Conservation (phyloP, 2,797 vertebrate species). For the Sebastes jordani region DNA sequence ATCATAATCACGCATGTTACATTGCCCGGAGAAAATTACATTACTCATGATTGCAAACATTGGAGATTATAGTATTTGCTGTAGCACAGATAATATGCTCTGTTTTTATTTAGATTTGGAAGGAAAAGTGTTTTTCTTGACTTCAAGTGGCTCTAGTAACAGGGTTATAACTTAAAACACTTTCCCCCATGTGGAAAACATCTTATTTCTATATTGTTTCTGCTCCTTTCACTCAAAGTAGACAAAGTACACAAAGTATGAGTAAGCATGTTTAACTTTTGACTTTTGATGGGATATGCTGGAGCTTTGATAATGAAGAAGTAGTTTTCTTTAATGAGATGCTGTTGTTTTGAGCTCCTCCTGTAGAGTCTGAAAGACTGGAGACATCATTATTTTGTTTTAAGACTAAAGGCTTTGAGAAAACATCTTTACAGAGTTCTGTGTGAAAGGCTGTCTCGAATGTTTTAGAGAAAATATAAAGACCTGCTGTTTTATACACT, state of each 20-base stretch:
- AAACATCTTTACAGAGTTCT: slow-evolving; percentile 18
- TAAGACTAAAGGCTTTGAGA: slow-evolving; percentile 2
- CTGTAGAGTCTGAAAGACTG: neutral
- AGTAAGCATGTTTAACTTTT: neutral
- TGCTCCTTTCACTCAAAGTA: neutral
- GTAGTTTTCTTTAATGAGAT: slow-evolving; percentile 17
- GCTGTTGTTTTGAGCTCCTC: slow-evolving; percentile 16
- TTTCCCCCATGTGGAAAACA: neutral
- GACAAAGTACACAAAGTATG: neutral
- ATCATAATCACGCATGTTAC: slow-evolving; percentile 2
- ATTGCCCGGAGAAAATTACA: slow-evolving; percentile 33
- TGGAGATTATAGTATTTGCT: slow-evolving; percentile 2
- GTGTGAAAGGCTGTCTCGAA: slow-evolving; percentile 10
- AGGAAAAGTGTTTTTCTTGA: slow-evolving; percentile 4
- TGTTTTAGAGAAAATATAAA: slow-evolving; percentile 3
- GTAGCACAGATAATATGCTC: neutral
- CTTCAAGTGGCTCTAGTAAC: neutral
- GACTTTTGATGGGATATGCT: neutral
- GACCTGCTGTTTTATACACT: neutral
- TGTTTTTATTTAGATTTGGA: neutral
- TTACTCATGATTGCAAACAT: slow-evolving; percentile 26
- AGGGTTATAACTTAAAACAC: neutral
- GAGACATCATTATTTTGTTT: slow-evolving; percentile 21
- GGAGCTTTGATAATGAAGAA: neutral
- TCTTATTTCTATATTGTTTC: neutral